Evolutionary conservation across 2,113 vertebrate species (phyloP).

Genomic region (Nicator chloris): DNA sequence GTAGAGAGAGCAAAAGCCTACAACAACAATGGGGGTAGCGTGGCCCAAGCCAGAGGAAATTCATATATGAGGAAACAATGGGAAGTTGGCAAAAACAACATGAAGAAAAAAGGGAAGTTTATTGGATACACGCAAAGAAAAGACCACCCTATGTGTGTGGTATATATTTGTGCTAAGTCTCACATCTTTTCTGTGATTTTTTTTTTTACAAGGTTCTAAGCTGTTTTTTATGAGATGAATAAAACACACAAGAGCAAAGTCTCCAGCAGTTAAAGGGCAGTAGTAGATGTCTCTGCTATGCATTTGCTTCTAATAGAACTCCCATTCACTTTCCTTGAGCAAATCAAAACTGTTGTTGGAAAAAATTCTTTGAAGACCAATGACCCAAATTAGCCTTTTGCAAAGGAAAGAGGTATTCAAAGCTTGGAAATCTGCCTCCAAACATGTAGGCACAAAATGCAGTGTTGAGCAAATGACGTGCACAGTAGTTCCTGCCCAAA

Average conservation of each 20-base stretch:
- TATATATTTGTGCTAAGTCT: slow-evolving; percentile 43
- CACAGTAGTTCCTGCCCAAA: background rate
- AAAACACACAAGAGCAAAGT: slow-evolving; percentile 50
- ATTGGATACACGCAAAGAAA: background rate
- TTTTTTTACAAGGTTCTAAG: slow-evolving; percentile 60
- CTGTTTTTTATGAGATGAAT: slow-evolving; percentile 63
- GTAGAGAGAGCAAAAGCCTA: background rate
- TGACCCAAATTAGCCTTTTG: slow-evolving; percentile 30
- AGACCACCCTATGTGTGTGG: background rate
- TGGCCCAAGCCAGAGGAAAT: slow-evolving; percentile 23
- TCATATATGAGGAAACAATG: slow-evolving; percentile 7
- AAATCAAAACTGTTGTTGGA: background rate
- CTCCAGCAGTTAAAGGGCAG: slow-evolving; percentile 38
- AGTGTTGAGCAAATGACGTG: background rate
- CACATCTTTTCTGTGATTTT: slow-evolving; percentile 45
- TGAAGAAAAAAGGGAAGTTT: background rate
- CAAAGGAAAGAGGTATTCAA: slow-evolving; percentile 19
- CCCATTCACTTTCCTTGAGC: slow-evolving; percentile 27
- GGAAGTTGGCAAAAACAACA: background rate
- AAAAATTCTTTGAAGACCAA: slow-evolving; percentile 24
- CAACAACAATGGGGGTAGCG: background rate
- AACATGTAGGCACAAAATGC: background rate
- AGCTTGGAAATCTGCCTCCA: background rate
- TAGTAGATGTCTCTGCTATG: slow-evolving; percentile 23
- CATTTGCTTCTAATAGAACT: slow-evolving; percentile 60